Evolutionary conservation across 2,888 invertebrate species (phyloP).

Genomic region (Epistrophe grossulariae): DNA sequence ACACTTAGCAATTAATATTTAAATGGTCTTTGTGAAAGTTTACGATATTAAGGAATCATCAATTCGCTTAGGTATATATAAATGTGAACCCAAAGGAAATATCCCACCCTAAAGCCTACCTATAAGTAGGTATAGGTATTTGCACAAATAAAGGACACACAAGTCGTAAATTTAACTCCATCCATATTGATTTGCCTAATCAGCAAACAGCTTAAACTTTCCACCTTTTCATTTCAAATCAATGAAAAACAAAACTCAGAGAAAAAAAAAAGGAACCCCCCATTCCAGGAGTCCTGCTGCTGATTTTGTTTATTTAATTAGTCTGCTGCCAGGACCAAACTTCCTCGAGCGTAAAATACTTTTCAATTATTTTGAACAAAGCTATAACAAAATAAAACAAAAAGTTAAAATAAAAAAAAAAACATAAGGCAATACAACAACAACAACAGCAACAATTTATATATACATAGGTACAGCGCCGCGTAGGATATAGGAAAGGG

Average conservation of each 20-base stretch:
- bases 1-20: slow-evolving; percentile 64
- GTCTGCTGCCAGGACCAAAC: slow-evolving; percentile 73
- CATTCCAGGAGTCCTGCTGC: background rate
- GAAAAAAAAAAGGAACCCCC: background rate
- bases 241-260: slow-evolving; percentile 36
- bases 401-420: slow-evolving; percentile 5
- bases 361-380: slow-evolving; percentile 67
- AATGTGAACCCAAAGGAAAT: slow-evolving; percentile 10
- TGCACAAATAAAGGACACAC: slow-evolving; percentile 41
- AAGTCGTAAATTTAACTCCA: slow-evolving; percentile 15
- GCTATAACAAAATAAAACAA: slow-evolving; percentile 7
- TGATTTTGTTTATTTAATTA: slow-evolving; percentile 73
- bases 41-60: slow-evolving; percentile 53
- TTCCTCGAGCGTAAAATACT: slow-evolving; percentile 73
- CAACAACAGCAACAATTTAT: slow-evolving; percentile 39
- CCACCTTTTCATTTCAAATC: slow-evolving; percentile 65
- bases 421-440: slow-evolving; percentile 3
- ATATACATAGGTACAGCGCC: background rate
- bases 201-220: slow-evolving; percentile 70
- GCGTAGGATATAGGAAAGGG: slow-evolving; percentile 3
- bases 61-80: slow-evolving; percentile 30
- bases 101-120: slow-evolving; percentile 1
- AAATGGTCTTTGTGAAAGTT: slow-evolving; percentile 51
- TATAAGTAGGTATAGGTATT: slow-evolving; percentile 12
- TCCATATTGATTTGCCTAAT: slow-evolving; percentile 64